These are phyloP conservation scores for Agriopis leucophaearia DNA, from an alignment of 2,888 invertebrate species.

Conservation along the genomic window DNA sequence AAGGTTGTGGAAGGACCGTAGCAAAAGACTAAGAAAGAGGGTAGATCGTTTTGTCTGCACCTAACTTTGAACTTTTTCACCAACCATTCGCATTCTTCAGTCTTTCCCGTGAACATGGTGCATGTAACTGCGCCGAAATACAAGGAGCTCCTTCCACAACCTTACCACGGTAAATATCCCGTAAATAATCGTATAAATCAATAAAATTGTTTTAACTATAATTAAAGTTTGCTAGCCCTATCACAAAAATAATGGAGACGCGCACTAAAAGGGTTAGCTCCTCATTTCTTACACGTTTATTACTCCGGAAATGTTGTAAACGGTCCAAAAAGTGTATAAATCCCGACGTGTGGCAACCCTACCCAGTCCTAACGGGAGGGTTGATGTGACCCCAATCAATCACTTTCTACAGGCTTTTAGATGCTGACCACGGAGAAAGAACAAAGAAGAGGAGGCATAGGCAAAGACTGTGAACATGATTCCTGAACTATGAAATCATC, in stretches of 20 bases:
- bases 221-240: background rate
- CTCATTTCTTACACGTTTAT: constrained; percentile 24
- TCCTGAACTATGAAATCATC: background rate
- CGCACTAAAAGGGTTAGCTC: background rate
- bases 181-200: too few species aligned
- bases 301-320: constrained; percentile 27
- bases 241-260: background rate
- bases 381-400: constrained; percentile 29
- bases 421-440: background rate
- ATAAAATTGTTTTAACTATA: too few species aligned
- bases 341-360: constrained; percentile 27
- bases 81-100: too few species aligned
- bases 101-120: too few species aligned
- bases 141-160: too few species aligned
- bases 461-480: background rate
- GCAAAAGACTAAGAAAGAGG: too few species aligned
- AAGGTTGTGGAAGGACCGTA: too few species aligned
- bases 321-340: constrained; percentile 28
- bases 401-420: constrained; percentile 27
- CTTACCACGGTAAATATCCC: too few species aligned
- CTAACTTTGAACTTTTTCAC: too few species aligned
- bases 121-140: too few species aligned
- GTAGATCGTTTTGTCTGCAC: too few species aligned
- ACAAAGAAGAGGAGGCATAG: background rate
- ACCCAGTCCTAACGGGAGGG: constrained; percentile 13